These are phyloP conservation scores for Bradypodion pumilum DNA, from an alignment of 2,797 vertebrate genomes.

Conservation along the genomic window DNA sequence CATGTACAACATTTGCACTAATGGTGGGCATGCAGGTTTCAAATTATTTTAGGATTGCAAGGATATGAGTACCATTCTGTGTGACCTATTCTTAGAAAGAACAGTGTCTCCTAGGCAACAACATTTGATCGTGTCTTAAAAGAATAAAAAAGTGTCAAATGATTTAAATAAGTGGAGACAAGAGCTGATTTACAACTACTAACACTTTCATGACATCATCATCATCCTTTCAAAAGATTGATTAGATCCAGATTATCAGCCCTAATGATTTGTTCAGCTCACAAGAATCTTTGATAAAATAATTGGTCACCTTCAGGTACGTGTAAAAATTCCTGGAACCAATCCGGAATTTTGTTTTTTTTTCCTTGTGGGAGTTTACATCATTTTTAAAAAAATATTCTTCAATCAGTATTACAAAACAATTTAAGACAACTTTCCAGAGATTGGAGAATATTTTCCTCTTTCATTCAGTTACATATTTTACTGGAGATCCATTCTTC, in stretches of 20 bases:
- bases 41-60: slow-evolving; percentile 13
- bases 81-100: slow-evolving; percentile 31
- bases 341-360: neutral
- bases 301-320: neutral
- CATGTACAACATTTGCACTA: neutral
- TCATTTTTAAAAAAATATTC: neutral
- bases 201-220: neutral
- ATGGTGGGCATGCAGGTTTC: neutral
- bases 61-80: neutral
- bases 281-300: slow-evolving; percentile 3
- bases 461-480: neutral
- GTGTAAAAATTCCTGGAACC: neutral
- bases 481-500: neutral
- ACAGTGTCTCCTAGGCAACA: slow-evolving; percentile 19
- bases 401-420: neutral
- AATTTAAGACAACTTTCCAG: neutral
- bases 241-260: neutral
- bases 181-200: neutral
- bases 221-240: neutral
- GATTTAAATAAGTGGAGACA: slow-evolving; percentile 14
- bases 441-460: neutral
- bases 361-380: too few species aligned
- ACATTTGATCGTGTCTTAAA: slow-evolving; percentile 16
- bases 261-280: neutral
- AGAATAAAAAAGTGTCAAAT: slow-evolving; percentile 2